Percentiles rank a stretch among this genome's conserved stretches.
Conservation (phyloP, 2,113 vertebrate species). For the Seriola quinqueradiata region DNA sequence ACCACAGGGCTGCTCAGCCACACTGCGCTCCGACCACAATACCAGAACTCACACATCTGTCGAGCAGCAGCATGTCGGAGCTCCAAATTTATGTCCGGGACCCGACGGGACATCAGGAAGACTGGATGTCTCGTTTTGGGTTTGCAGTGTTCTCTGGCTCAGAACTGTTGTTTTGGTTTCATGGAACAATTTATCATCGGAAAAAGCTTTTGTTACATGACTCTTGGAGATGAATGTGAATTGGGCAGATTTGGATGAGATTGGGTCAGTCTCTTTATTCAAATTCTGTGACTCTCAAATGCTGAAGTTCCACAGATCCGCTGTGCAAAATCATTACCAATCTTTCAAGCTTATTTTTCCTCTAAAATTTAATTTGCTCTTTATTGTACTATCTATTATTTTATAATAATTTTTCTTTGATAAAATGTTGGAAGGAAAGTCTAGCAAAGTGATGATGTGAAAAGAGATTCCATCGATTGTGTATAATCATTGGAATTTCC, state of each 20-base stretch:
- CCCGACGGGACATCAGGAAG: conserved; percentile 31
- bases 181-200: not conserved
- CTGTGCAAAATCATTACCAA: conserved; percentile 18
- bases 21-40: conserved; percentile 62
- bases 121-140: conserved; percentile 7
- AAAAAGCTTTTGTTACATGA: conserved; percentile 1
- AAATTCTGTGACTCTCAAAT: conserved; percentile 8
- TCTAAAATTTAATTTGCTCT: conserved; percentile 31
- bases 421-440: conserved; percentile 49
- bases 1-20: conserved; percentile 58
- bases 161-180: conserved; percentile 14
- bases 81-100: conserved; percentile 54
- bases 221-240: not conserved
- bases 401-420: conserved; percentile 40
- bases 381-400: conserved; percentile 43
- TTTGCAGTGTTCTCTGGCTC: not conserved
- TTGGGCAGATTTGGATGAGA: conserved; percentile 2
- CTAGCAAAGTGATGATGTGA: conserved; percentile 43
- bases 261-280: conserved; percentile 19
- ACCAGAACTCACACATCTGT: conserved; percentile 76
- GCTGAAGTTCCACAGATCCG: not conserved
- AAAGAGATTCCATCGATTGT: conserved; percentile 57
- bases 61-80: conserved; percentile 34
- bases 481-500: conserved; percentile 64
- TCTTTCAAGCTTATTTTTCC: conserved; percentile 25